A percentile compares a stretch with the other conserved stretches of the same genome.
phyloP scores from a whole-genome alignment of 2,888 invertebrate genomes.

The Resseliella maxima region DNA sequence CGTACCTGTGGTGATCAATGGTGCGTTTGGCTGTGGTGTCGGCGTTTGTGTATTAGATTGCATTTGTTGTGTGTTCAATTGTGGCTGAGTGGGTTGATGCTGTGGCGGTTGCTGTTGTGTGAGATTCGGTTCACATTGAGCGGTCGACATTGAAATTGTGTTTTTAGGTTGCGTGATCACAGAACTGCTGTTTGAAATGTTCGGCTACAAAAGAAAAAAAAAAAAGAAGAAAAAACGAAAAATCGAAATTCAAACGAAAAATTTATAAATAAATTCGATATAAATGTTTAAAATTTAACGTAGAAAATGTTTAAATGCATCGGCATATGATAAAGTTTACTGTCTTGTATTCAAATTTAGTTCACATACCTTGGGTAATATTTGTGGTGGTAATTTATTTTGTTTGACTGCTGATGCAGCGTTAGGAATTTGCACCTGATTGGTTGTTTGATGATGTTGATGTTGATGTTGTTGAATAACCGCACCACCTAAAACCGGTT shows the following conservation, averaged over 20 bases:
- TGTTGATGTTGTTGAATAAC: slow-evolving; percentile 23
- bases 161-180: slow-evolving; percentile 58
- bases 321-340: too few species aligned
- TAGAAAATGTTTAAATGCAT: too few species aligned
- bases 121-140: slow-evolving; percentile 59
- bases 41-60: slow-evolving; percentile 56
- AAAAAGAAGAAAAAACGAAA: neutral
- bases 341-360: too few species aligned
- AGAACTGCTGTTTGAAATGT: slow-evolving; percentile 53
- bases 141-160: slow-evolving; percentile 59
- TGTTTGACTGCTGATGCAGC: slow-evolving; percentile 63
- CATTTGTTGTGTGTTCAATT: slow-evolving; percentile 12
- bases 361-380: slow-evolving; percentile 69
- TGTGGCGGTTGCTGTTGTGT: slow-evolving; percentile 64
- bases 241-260: neutral
- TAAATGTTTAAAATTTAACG: too few species aligned
- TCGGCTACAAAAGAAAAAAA: neutral
- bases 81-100: slow-evolving; percentile 56
- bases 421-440: slow-evolving; percentile 61
- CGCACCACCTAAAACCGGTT: slow-evolving; percentile 59
- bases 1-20: slow-evolving; percentile 59
- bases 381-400: slow-evolving; percentile 71
- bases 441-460: too few species aligned
- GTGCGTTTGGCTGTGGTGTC: slow-evolving; percentile 56
- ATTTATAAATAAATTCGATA: neutral